phyloP scores from a whole-genome alignment of 2,797 vertebrate genomes.

The Halcyon leucocephala region DNA sequence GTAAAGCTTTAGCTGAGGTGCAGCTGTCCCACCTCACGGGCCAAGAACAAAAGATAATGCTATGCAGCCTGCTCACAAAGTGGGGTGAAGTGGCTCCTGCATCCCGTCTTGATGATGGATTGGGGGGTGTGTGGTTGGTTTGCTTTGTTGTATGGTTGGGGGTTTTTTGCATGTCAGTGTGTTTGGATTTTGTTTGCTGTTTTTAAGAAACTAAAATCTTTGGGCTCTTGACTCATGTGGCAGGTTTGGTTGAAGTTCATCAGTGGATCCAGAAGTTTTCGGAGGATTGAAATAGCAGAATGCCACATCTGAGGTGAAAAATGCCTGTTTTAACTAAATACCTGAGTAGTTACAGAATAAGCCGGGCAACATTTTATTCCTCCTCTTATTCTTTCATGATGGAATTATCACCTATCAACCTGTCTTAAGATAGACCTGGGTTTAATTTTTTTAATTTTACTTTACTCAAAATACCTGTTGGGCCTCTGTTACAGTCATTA shows the following conservation, averaged over 20 bases:
- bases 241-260: not conserved
- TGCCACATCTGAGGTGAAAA: too few relatives aligned
- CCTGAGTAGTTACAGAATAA: not conserved
- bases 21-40: not conserved
- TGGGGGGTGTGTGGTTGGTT: not conserved
- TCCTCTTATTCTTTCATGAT: not conserved
- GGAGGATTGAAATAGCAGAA: not conserved
- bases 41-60: accelerated
- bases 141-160: not conserved
- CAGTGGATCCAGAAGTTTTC: not conserved
- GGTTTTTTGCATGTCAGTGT: not conserved
- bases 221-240: not conserved
- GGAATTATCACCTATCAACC: not conserved
- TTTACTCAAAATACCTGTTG: not conserved
- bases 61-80: not conserved
- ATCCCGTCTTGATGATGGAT: not conserved
- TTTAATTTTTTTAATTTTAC: not conserved
- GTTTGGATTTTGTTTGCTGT: not conserved
- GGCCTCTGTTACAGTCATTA: not conserved
- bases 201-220: not conserved
- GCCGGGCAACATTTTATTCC: not conserved
- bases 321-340: not conserved
- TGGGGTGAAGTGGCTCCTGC: not conserved
- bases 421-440: not conserved
- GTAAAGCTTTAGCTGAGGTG: not conserved